Percentiles rank a stretch among this genome's conserved stretches.
Evolutionary conservation across 2,113 vertebrate species (phyloP).

Genomic region (Anarhynchus alexandrinus): DNA sequence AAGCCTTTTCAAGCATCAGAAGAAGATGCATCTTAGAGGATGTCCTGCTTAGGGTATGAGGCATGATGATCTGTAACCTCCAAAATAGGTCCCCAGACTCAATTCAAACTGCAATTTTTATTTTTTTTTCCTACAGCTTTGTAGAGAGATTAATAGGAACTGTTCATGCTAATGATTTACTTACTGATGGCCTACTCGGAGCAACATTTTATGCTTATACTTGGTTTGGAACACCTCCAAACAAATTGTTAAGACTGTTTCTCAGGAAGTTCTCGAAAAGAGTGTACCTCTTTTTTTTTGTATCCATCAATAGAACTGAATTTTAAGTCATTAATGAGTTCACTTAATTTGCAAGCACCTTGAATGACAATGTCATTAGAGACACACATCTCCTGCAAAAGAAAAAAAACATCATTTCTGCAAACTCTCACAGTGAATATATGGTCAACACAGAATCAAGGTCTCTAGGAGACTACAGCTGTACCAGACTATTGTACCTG

Average conservation of each 20-base stretch:
- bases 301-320: neutral
- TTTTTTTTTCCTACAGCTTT: neutral
- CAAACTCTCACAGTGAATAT: neutral
- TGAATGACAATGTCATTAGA: neutral
- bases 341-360: neutral
- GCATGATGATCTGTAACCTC: neutral
- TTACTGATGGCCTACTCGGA: neutral
- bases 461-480: neutral
- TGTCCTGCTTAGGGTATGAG: neutral
- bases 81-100: neutral
- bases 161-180: neutral
- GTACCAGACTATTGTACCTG: neutral
- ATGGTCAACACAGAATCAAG: neutral
- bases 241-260: neutral
- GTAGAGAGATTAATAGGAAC: neutral
- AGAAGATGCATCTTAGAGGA: neutral
- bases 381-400: neutral
- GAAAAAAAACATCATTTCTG: neutral
- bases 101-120: neutral
- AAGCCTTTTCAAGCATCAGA: neutral
- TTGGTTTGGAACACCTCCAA: neutral
- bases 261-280: neutral
- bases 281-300: neutral
- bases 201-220: neutral
- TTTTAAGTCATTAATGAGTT: neutral